phyloP scores from a whole-genome alignment of 2,797 vertebrate genomes.

The Megaceryle alcyon region DNA sequence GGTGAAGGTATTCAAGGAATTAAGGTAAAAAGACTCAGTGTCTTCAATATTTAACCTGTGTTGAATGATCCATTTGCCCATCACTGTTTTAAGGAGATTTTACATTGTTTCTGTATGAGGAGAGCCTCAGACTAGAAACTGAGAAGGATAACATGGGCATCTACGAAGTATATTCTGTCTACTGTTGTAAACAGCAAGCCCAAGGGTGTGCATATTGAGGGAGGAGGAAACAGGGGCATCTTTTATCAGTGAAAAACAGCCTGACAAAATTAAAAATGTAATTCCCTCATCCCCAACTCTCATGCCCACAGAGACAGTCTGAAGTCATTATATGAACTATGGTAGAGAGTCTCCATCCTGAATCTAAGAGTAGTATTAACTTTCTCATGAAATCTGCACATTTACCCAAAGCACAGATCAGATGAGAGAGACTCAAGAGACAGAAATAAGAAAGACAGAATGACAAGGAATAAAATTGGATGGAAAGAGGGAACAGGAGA shows the following conservation, averaged over 20 bases:
- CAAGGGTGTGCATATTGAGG: not conserved
- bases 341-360: not conserved
- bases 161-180: not conserved
- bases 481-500: not conserved
- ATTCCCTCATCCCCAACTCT: not conserved
- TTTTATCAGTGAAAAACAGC: not conserved
- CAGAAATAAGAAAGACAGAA: not conserved
- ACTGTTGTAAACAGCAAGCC: not conserved
- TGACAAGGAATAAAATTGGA: not conserved
- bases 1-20: slow-evolving; percentile 90
- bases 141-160: not conserved
- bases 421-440: not conserved
- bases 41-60: not conserved
- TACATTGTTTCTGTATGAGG: not conserved
- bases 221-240: not conserved
- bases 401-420: not conserved
- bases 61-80: not conserved
- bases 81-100: not conserved
- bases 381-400: not conserved
- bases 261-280: not conserved
- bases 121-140: not conserved
- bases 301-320: not conserved
- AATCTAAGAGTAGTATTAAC: not conserved
- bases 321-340: not conserved
- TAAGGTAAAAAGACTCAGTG: slow-evolving; percentile 81